Base-by-base conservation (phyloP, 2,888 invertebrate species). In the Drosophila aldrichi region DNA sequence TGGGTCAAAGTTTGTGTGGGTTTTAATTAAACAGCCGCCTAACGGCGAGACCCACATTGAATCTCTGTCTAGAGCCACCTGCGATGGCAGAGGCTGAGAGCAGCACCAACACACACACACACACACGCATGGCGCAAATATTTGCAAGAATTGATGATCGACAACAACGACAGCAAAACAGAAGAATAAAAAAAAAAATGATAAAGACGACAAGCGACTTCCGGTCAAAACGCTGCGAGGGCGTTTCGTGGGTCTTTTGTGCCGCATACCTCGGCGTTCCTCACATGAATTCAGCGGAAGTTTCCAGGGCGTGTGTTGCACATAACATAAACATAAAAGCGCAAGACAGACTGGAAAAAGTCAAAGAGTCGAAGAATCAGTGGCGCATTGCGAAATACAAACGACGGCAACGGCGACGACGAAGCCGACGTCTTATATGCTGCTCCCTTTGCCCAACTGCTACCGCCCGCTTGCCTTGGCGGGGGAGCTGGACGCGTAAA, bases 1-100 rank as follows among this genome's bases (percentile, higher is more conserved):
- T 86, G 88, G 85, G 85, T 90, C 85, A 86, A 80, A 86, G 74
- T 78, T 74, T 86, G 85, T 86, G 85, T 86, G 87, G 85, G 85
- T 69, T 80, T 80, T 80, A 88, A 86, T 86, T 90, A 77, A 84
- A 73, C 77, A 76, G 82, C 58, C 71, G 72, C 63, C 74, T 81
- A 79, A 82, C 80, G 80, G 83, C 48, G 48, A 75, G 72, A 63
- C 72, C 81, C 75, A 80, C 88, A 73, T 65, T 62, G 56, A 51
- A 29, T 59, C 40, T 60, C 29, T 32, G 43, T 63, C 48, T 36
- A 41, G 55, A 79, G 64, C 76, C 80, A 76, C 77, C 77, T 79
- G 77, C 54, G 29, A 48, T 60, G 20, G 68, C 70, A 54, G 64
- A 68, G 70, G 59, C 66, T 79, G 78, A 64, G 71, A 40, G 61